A percentile compares a stretch with the other conserved stretches of the same genome.
Conservation (phyloP, 2,888 invertebrate genomes). For the Heliconius sara region DNA sequence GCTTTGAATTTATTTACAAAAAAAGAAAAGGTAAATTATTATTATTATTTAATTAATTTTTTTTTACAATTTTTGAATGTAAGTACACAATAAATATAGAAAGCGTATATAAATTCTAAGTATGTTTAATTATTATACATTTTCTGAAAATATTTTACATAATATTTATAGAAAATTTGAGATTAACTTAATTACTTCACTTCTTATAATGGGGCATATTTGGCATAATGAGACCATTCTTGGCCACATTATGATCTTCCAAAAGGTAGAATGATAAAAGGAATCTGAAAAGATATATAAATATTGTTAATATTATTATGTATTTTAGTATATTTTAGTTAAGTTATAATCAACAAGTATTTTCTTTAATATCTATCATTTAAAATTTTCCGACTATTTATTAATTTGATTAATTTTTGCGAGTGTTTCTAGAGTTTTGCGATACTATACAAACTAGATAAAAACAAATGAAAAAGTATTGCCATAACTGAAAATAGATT, state of each 20-base stretch:
- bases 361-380: no score
- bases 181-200: not conserved
- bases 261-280: constrained; percentile 12
- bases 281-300: not conserved
- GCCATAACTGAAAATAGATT: not conserved
- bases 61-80: no score
- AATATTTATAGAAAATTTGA: not conserved
- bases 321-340: not conserved
- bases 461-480: no score
- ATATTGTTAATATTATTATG: not conserved
- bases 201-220: constrained; percentile 17
- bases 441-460: no score
- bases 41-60: no score
- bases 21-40: no score
- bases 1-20: no score
- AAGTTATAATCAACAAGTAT: no score
- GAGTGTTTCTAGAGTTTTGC: no score
- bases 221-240: constrained; percentile 4
- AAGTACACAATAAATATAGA: no score
- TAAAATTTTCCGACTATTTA: not conserved
- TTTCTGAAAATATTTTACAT: not conserved
- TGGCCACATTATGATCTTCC: constrained; percentile 2
- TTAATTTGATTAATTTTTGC: no score
- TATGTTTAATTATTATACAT: not conserved
- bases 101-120: no score